Evolutionary conservation across 2,113 vertebrate species (phyloP), one percentile per base, ranked within the genome.

Genomic region (Odocoileus virginianus): DNA sequence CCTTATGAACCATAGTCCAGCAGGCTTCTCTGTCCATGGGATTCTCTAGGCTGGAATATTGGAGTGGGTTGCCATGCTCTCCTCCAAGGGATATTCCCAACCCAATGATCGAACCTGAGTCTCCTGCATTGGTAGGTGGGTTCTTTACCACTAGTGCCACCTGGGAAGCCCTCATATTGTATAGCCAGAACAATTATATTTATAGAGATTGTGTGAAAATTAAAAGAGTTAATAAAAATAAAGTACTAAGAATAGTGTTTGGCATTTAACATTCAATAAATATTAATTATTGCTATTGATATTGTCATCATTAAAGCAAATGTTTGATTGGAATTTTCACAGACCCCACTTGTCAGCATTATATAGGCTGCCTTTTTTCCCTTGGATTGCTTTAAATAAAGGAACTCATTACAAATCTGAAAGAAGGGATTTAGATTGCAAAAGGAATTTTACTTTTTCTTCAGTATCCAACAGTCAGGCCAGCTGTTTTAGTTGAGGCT

Each of bases 401-500:
- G 15, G 28, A 78, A 89, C 23, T 90, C 33, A 85, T 86, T 83
- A 94, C 84, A 93, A 94, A 94, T 91, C 28, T 78, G 82, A 86
- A 60, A 93, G 55, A 95, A 87, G 9, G 12, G 14, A 25, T 89
- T 94, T 94, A 91, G 52, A 64, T 74, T 94, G 45, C 21, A 74
- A 76, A 96, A 88, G 27, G 19, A 86, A 93, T 93, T 94, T 90
- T 81, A 76, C 87, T 58, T 92, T 54, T 94, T 94, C 43, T 92
- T 90, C n/a, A 78, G 23, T 96, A 96, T 97, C 97, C 90, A 81
- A 79, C 87, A 13, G 14, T 79, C 82, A 91, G n/a, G 7, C 81
- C 96, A 94, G 90, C 92, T 98, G 94, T 89, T 98, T 96, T 60
- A 95, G 74, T 97, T 98, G 96, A 97, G 87, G 82, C 50, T 96